A percentile compares a stretch with the other conserved stretches of the same genome.
phyloP scores from a whole-genome alignment of 2,113 vertebrate species.

The Nesogale talazaci region DNA sequence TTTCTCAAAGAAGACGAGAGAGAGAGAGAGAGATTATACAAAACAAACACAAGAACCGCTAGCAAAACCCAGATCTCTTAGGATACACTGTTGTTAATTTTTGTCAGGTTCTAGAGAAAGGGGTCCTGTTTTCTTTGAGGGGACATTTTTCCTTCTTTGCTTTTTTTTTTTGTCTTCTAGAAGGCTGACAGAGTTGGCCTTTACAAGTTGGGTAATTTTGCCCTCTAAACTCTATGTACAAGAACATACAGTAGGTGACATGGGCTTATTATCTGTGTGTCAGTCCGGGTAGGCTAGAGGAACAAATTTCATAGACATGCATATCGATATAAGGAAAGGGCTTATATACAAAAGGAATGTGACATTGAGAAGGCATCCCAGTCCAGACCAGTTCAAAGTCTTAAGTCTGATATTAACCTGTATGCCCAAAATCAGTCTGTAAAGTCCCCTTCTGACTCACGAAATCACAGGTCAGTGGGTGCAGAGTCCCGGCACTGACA shows the following conservation, averaged over 20 bases:
- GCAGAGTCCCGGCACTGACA: too few relatives aligned
- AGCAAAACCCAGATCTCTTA: background rate
- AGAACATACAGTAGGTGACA: background rate
- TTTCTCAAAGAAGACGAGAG: slow-evolving; percentile 75
- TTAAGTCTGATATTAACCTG: too few relatives aligned
- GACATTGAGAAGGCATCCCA: too few relatives aligned
- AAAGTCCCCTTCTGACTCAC: too few relatives aligned
- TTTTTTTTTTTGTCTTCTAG: background rate
- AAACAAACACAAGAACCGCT: slow-evolving; percentile 45
- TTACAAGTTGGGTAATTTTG: background rate
- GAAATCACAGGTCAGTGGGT: too few relatives aligned
- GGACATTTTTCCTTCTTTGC: background rate
- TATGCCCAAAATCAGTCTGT: too few relatives aligned
- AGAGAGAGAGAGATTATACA: slow-evolving; percentile 61
- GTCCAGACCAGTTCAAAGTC: too few relatives aligned
- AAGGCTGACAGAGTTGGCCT: background rate
- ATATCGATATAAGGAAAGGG: too few relatives aligned
- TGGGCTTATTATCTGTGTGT: background rate
- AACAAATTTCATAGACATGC: too few relatives aligned
- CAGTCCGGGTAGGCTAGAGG: too few relatives aligned
- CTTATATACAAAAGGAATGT: too few relatives aligned
- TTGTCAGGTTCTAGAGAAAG: slow-evolving; percentile 9
- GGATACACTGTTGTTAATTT: background rate
- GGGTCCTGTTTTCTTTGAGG: background rate
- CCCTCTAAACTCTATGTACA: background rate